phyloP scores from a whole-genome alignment of 2,113 vertebrate genomes.

The Pteropus alecto region DNA sequence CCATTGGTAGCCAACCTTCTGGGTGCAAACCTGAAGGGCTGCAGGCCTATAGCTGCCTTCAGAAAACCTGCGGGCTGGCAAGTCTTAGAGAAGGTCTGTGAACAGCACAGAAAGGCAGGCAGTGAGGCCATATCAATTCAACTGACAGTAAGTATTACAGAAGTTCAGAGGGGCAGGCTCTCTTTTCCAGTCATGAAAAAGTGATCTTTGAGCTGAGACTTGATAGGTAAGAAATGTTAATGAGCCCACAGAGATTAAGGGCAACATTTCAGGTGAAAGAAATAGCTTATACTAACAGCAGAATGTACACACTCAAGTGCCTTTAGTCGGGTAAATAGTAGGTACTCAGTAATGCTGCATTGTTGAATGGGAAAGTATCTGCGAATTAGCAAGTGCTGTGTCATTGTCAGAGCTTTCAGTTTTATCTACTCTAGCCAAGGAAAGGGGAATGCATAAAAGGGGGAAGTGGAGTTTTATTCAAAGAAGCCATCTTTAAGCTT shows the following conservation, averaged over 20 bases:
- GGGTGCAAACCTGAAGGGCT: neutral
- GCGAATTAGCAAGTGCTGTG: neutral
- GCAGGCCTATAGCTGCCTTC: neutral
- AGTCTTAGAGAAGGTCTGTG: neutral
- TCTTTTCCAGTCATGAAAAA: neutral
- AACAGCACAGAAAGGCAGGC: neutral
- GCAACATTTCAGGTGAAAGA: neutral
- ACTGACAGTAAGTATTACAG: rapidly evolving
- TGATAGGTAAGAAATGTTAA: neutral
- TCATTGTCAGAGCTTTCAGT: neutral
- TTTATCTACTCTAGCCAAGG: neutral
- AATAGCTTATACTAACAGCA: neutral
- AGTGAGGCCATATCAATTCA: rapidly evolving
- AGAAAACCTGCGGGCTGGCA: too few species aligned
- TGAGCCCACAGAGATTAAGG: too few species aligned
- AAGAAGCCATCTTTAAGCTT: neutral
- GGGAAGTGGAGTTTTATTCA: neutral
- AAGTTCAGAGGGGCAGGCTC: neutral
- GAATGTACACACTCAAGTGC: rapidly evolving
- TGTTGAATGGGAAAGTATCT: neutral
- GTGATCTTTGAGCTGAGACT: neutral
- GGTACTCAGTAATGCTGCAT: too few species aligned
- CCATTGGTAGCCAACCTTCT: neutral
- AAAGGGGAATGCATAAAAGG: neutral
- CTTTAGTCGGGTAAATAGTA: too few species aligned